These are phyloP conservation scores for Arothron firmamentum DNA, from an alignment of 2,113 vertebrate species.

Conservation along the genomic window DNA sequence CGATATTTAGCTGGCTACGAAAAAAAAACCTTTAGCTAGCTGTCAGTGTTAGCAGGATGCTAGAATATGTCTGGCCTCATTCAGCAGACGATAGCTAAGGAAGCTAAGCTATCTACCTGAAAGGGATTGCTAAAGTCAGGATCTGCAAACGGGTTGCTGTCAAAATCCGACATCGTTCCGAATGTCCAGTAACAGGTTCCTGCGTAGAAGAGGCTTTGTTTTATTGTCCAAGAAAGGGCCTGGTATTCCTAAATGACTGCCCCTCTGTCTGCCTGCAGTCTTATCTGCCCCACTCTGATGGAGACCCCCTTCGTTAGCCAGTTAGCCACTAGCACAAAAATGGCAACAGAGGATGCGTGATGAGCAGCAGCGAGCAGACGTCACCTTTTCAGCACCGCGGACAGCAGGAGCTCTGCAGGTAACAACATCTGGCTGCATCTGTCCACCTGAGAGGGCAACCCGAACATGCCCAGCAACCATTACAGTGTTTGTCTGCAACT, in stretches of 20 bases:
- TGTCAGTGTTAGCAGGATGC: conserved; percentile 28
- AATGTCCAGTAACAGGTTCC: conserved; percentile 30
- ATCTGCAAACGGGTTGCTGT: conserved; percentile 96
- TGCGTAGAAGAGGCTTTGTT: conserved; percentile 31
- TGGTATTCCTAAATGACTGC: conserved; percentile 29
- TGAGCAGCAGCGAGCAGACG: conserved; percentile 24
- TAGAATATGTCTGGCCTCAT: conserved; percentile 27
- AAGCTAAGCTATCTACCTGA: conserved; percentile 78
- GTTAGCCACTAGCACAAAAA: conserved; percentile 61
- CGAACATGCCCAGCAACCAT: too few relatives aligned
- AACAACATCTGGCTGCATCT: background rate
- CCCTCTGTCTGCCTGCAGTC: conserved; percentile 50
- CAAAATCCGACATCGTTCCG: conserved; percentile 89
- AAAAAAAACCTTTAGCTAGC: conserved; percentile 10
- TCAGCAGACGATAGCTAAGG: conserved; percentile 13
- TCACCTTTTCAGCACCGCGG: conserved; percentile 63
- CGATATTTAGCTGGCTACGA: background rate
- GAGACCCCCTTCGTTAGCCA: conserved; percentile 54
- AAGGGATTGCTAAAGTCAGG: conserved; percentile 97
- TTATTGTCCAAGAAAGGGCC: conserved; percentile 15
- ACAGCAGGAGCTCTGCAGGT: conserved; percentile 48
- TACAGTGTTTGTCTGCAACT: too few relatives aligned
- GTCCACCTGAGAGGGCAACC: too few relatives aligned
- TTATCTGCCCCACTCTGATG: conserved; percentile 57
- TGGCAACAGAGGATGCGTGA: conserved; percentile 54